Conservation (phyloP, 2,888 invertebrate genomes). For the Smittia aterrima region DNA sequence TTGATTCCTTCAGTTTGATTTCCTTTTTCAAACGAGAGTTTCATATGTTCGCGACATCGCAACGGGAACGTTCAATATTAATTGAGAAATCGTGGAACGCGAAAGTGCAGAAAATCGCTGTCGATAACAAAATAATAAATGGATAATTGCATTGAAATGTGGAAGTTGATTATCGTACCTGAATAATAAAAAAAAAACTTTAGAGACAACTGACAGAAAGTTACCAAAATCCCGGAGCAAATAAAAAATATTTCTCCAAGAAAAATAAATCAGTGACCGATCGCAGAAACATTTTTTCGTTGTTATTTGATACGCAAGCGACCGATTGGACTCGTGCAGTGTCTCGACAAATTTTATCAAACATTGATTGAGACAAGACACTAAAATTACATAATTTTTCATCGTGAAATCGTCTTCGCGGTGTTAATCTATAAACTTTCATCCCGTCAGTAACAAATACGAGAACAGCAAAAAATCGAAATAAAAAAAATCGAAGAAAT, state of each 20-base stretch:
- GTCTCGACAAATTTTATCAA: background rate
- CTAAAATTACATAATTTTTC: background rate
- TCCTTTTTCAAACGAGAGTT: constrained; percentile 5
- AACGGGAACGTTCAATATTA: background rate
- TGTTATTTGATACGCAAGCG: constrained; percentile 15
- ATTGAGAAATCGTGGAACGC: constrained; percentile 10
- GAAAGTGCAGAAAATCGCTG: background rate
- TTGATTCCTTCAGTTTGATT: constrained; percentile 14
- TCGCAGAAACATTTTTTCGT: background rate
- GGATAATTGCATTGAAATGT: constrained; percentile 7
- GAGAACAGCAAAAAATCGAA: background rate
- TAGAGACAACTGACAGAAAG: background rate
- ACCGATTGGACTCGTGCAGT: background rate
- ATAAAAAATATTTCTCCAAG: constrained; percentile 9
- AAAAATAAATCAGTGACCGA: constrained; percentile 8
- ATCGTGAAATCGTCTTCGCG: background rate
- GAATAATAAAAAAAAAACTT: background rate
- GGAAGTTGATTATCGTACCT: constrained; percentile 7
- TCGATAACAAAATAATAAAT: background rate
- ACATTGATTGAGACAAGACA: background rate
- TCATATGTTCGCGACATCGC: constrained; percentile 10
- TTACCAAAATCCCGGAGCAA: background rate
- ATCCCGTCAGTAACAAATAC: background rate
- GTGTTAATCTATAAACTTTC: background rate
- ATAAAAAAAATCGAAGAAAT: constrained; percentile 12